Conservation (phyloP, 2,888 invertebrate genomes). For the Melitaea athalia region DNA sequence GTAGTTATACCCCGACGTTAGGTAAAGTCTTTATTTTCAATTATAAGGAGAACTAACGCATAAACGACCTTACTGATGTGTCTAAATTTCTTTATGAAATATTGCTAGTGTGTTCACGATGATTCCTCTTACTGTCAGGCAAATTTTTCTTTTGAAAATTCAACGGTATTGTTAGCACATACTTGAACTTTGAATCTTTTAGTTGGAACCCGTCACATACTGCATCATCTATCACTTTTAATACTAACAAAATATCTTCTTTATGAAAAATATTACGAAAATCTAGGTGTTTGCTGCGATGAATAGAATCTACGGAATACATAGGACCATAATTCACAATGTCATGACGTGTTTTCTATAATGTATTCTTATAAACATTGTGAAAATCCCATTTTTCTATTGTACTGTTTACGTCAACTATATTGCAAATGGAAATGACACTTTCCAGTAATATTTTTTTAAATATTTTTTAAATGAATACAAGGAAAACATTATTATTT, state of each 20-base stretch:
- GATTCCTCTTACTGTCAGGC: too few species aligned
- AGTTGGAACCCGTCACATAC: too few species aligned
- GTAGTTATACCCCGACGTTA: too few species aligned
- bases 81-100: too few species aligned
- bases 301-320: background rate
- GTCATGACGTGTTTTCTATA: constrained; percentile 14
- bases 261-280: background rate
- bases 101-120: too few species aligned
- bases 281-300: background rate
- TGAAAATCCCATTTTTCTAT: constrained; percentile 4
- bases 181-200: background rate
- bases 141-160: too few species aligned
- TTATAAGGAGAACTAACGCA: too few species aligned
- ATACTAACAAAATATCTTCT: background rate
- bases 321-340: constrained; percentile 10
- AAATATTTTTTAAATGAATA: too few species aligned
- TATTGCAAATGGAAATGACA: background rate
- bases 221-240: background rate
- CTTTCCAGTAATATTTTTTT: background rate
- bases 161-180: background rate
- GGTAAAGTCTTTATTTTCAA: too few species aligned
- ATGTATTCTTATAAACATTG: constrained; percentile 15
- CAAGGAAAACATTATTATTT: too few species aligned
- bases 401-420: background rate
- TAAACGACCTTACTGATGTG: too few species aligned